Conservation (phyloP, 2,797 vertebrate genomes). For the Sebastes umbrosus region DNA sequence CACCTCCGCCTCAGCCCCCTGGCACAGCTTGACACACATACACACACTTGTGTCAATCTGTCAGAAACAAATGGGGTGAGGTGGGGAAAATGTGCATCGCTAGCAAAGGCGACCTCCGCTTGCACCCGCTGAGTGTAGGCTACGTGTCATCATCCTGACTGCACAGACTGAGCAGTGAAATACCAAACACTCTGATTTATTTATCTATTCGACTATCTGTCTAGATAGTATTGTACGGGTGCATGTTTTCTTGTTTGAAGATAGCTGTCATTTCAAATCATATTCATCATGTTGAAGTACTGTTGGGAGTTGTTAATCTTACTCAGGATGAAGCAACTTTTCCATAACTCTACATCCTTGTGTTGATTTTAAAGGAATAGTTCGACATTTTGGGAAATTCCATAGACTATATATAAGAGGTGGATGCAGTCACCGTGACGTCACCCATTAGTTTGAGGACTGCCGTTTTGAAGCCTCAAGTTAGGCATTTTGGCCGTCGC, state of each 20-base stretch:
- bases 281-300: neutral
- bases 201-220: neutral
- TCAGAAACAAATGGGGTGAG: slow-evolving; percentile 66
- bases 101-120: slow-evolving; percentile 31
- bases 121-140: slow-evolving; percentile 1
- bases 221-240: neutral
- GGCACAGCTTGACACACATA: slow-evolving; percentile 55
- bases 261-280: neutral
- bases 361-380: neutral
- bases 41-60: slow-evolving; percentile 62
- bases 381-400: neutral
- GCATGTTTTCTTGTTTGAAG: neutral
- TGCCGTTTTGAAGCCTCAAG: too few relatives aligned
- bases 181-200: slow-evolving; percentile 2
- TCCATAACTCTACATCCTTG: neutral
- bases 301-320: neutral
- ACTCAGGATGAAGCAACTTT: neutral
- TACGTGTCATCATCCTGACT: slow-evolving; percentile 29
- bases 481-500: too few relatives aligned
- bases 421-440: too few relatives aligned
- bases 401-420: too few relatives aligned
- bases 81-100: slow-evolving; percentile 28
- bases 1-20: slow-evolving; percentile 57
- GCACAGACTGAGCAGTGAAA: neutral
- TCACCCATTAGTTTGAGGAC: too few relatives aligned